These are phyloP conservation scores for Anhinga rufa DNA, from an alignment of 2,113 vertebrate genomes.

Conservation along the genomic window DNA sequence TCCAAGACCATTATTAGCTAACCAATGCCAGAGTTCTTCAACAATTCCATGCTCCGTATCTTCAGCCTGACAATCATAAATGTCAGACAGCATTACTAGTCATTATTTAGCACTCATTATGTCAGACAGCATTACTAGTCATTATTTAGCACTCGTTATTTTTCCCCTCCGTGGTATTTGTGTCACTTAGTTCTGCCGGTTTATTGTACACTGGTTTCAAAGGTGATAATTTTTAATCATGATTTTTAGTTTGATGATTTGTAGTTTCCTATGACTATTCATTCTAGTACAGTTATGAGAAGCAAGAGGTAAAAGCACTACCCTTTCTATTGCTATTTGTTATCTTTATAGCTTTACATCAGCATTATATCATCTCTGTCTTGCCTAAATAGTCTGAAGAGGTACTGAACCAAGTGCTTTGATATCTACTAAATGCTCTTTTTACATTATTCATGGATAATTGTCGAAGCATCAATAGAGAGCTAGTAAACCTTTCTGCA, in stretches of 20 bases:
- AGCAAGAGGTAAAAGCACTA: not conserved
- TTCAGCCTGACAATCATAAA: not conserved
- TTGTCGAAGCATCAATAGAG: not conserved
- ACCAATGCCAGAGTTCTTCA: not conserved
- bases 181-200: not conserved
- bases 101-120: not conserved
- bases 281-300: not conserved
- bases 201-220: not conserved
- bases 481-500: not conserved
- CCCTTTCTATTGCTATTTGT: not conserved
- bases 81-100: not conserved
- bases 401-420: not conserved
- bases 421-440: not conserved
- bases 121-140: not conserved
- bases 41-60: not conserved
- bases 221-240: not conserved
- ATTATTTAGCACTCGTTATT: not conserved
- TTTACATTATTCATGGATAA: not conserved
- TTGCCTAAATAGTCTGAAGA: not conserved
- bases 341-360: not conserved
- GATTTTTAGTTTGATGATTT: not conserved
- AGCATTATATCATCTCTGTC: not conserved
- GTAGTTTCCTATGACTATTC: not conserved
- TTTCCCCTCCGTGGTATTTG: not conserved
- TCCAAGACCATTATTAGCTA: not conserved